A percentile compares a stretch with the other conserved stretches of the same genome.
Conservation (phyloP, 2,888 invertebrate species). For the Odiellus spinosus region DNA sequence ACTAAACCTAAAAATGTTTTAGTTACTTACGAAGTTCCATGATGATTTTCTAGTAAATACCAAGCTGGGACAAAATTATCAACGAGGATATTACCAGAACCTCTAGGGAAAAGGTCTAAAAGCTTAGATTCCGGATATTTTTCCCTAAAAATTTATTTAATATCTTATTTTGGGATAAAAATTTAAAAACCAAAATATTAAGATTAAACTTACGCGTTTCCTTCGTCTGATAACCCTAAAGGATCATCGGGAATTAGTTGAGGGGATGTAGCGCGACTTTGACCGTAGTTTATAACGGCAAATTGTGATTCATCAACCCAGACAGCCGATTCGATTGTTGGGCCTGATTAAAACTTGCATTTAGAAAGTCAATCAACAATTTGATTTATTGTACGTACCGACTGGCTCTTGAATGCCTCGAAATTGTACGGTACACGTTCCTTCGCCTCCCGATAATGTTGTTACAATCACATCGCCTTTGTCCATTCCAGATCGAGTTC, state of each 20-base stretch:
- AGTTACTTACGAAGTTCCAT: constrained; percentile 46
- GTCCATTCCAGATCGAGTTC: constrained; percentile 54
- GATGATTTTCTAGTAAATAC: constrained; percentile 92
- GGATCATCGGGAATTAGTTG: constrained; percentile 82
- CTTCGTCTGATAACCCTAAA: constrained; percentile 78
- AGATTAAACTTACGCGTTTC: constrained; percentile 8
- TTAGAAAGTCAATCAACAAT: background rate
- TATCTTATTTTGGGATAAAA: too few relatives aligned
- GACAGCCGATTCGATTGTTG: constrained; percentile 91
- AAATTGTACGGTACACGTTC: constrained; percentile 76
- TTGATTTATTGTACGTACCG: constrained; percentile 9
- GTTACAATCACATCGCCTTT: constrained; percentile 74
- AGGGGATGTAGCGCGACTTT: constrained; percentile 56
- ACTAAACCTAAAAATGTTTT: background rate
- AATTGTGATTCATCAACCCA: constrained; percentile 87
- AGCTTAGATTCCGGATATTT: too few relatives aligned
- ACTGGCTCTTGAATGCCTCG: constrained; percentile 38
- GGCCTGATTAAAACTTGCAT: constrained; percentile 33
- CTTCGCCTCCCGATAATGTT: constrained; percentile 68
- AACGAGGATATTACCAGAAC: constrained; percentile 71
- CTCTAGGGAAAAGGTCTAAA: constrained; percentile 15
- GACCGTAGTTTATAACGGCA: constrained; percentile 61
- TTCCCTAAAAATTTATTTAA: too few relatives aligned
- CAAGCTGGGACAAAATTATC: constrained; percentile 89
- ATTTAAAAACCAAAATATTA: background rate